These are phyloP conservation scores for Sebastiscus albofasciatus DNA, from an alignment of 2,797 vertebrate genomes.

Conservation along the genomic window DNA sequence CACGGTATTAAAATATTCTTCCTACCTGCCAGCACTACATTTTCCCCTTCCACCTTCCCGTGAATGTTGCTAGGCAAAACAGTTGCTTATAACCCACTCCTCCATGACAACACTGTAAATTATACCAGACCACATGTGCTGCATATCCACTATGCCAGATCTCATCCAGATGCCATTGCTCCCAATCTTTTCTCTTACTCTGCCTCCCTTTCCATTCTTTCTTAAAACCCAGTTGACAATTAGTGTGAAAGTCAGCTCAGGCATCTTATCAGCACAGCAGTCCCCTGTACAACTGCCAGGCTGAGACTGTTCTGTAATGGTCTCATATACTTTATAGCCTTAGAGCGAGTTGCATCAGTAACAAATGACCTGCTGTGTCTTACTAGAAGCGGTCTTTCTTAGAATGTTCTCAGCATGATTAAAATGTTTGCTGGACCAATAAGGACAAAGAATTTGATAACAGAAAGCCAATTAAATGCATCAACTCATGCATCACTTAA, in stretches of 20 bases:
- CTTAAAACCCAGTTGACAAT: conserved; percentile 28
- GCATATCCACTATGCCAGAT: conserved; percentile 59
- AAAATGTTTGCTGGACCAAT: conserved; percentile 4
- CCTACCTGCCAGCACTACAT: conserved; percentile 74
- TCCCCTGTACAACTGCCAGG: background rate
- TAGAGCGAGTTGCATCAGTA: background rate
- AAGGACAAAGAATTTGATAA: conserved; percentile 14
- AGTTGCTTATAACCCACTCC: conserved; percentile 73
- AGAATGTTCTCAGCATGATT: background rate
- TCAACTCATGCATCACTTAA: conserved; percentile 46
- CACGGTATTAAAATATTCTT: conserved; percentile 77
- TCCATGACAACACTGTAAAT: conserved; percentile 81
- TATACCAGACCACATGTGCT: conserved; percentile 78
- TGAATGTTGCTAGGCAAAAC: conserved; percentile 80
- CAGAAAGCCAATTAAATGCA: conserved; percentile 45
- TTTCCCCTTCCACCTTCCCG: conserved; percentile 73
- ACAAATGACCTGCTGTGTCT: background rate
- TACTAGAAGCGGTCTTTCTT: background rate
- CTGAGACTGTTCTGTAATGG: background rate
- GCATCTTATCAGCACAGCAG: conserved; percentile 7
- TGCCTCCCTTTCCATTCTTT: conserved; percentile 26
- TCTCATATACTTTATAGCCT: background rate
- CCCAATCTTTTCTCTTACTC: conserved; percentile 25
- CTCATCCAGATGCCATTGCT: conserved; percentile 73
- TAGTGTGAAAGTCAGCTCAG: conserved; percentile 34